Base-by-base conservation (phyloP, 2,797 vertebrate species). In the Numenius phaeopus region DNA sequence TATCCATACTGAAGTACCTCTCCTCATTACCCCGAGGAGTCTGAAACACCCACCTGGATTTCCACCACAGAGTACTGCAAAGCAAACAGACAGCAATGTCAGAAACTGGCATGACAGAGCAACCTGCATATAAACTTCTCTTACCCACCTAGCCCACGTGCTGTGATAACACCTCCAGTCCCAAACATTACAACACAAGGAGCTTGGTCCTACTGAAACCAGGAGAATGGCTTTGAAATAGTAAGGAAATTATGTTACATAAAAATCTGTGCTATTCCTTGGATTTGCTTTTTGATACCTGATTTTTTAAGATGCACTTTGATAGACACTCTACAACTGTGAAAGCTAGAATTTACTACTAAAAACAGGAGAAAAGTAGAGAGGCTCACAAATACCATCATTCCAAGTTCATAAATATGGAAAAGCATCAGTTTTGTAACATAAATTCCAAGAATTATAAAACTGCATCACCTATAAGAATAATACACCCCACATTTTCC, bases 61-160 rank as follows among this genome's bases (percentile, higher is more conserved):
- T 96, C 94, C 90, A 97, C 95, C 71, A 87, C 1, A 8, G 96
- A 75, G 57, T 96, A 96, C 96, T 97, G 94, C 59, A 97, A 96
- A 94, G 67, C 42, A 96, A 97, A 87, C 23, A 94, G 67, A 94
- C 4, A 94, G 57, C 57, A 69, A 13, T 42, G 27, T 97, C 72
- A 96, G 75, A 89, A 92, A 49, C 6, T 9, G 44, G 47, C n/a
- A 69, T 14, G 30, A 70, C 11, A 18, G 2, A 87, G 26, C 44
- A 87, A 70, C 14, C 6, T 73, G 7, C 40, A 13, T 5, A 30
- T n/a, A 52, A 66, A 79, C 11, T 47, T 58, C 13, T 30, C 19
- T 67, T 71, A 59, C 42, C 37, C 50, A 58, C 23, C n/a, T 9
- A 80, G 14, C 20, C 47, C 1, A 0, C 13, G 11, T 29, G 8